These are phyloP conservation scores for Centropyge bicolor DNA, from an alignment of 2,797 vertebrate species.

Conservation along the genomic window DNA sequence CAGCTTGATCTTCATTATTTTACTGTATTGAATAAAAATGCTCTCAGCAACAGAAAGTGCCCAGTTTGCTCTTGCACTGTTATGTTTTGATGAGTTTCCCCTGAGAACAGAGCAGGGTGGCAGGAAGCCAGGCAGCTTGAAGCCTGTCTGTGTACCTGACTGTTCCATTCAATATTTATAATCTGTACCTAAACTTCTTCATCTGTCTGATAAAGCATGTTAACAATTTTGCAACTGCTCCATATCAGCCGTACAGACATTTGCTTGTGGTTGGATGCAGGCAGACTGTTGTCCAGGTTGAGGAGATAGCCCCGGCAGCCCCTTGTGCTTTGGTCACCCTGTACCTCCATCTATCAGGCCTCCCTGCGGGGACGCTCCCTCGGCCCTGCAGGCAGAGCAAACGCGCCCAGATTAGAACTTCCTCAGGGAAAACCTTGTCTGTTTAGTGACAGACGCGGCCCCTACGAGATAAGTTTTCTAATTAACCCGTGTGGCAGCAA, in stretches of 20 bases:
- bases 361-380: constrained; percentile 44
- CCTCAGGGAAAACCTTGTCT: constrained; percentile 83
- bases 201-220: constrained; percentile 54
- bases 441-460: constrained; percentile 83
- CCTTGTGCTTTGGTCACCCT: constrained; percentile 46
- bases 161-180: constrained; percentile 19
- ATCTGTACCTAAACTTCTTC: constrained; percentile 41
- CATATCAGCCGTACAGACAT: constrained; percentile 43
- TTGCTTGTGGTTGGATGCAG: constrained; percentile 9
- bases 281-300: constrained; percentile 43
- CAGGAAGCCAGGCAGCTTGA: constrained; percentile 45
- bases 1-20: not conserved
- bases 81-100: constrained; percentile 34
- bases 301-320: constrained; percentile 61
- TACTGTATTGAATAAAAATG: constrained; percentile 4
- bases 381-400: constrained; percentile 80
- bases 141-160: constrained; percentile 25
- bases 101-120: constrained; percentile 10
- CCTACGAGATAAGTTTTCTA: constrained; percentile 94
- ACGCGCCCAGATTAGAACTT: constrained; percentile 88
- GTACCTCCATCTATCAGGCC: constrained; percentile 58
- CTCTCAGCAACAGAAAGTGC: not conserved
- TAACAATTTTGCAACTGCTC: constrained; percentile 44
- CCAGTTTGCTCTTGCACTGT: constrained; percentile 8
- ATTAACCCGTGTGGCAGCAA: constrained; percentile 91